Conservation (phyloP, 2,888 invertebrate species). For the Tetranychus piercei region DNA sequence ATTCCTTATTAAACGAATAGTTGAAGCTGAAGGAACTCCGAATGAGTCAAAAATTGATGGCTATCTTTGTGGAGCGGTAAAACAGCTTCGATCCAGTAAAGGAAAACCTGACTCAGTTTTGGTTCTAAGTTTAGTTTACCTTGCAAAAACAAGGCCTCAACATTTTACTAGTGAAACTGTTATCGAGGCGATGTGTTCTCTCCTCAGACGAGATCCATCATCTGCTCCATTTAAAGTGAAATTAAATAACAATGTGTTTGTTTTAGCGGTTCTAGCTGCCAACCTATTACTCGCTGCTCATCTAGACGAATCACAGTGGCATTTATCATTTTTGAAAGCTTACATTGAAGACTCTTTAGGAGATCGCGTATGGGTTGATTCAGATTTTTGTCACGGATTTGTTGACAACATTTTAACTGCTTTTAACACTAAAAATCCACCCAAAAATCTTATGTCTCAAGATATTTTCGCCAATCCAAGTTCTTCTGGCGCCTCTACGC, state of each 20-base stretch:
- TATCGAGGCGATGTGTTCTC: conserved; percentile 50
- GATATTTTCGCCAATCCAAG: conserved; percentile 21
- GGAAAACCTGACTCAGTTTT: conserved; percentile 63
- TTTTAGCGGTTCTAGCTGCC: conserved; percentile 54
- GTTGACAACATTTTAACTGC: conserved; percentile 75
- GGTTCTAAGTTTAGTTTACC: conserved; percentile 55
- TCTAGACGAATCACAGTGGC: conserved; percentile 65
- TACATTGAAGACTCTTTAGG: conserved; percentile 86
- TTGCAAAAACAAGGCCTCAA: conserved; percentile 58
- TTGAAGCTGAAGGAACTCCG: conserved; percentile 1
- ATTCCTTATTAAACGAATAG: not conserved
- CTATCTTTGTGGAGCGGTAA: conserved; percentile 72
- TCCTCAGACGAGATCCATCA: conserved; percentile 52
- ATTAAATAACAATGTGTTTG: conserved; percentile 42
- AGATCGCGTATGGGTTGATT: conserved; percentile 83
- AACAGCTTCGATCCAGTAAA: conserved; percentile 52
- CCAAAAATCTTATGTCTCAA: conserved; percentile 45
- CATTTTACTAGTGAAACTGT: conserved; percentile 35
- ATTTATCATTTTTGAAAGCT: conserved; percentile 72
- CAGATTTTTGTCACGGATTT: conserved; percentile 69
- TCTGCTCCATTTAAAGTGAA: conserved; percentile 43
- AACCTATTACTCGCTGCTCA: conserved; percentile 66
- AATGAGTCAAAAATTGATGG: conserved; percentile 41
- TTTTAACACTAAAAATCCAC: conserved; percentile 58
- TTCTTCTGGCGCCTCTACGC: conserved; percentile 24